These are phyloP conservation scores for Cladopsammia gracilis DNA, from an alignment of 64 coral and sea anemone species.

Conservation along the genomic window DNA sequence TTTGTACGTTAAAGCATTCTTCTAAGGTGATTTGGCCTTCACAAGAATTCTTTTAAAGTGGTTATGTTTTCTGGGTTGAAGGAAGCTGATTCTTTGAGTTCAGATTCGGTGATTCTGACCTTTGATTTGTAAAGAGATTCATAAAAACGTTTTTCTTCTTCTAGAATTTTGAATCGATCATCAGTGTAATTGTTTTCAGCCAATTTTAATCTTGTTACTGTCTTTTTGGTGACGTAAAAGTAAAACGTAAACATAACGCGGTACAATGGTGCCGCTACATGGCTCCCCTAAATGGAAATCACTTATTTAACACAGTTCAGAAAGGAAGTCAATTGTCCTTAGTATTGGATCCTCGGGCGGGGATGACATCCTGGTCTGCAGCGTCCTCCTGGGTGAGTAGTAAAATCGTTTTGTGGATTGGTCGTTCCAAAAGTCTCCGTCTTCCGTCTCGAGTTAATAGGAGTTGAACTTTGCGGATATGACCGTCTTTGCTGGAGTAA, in stretches of 20 bases:
- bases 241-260: background rate
- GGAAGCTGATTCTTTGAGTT: too few relatives aligned
- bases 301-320: background rate
- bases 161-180: too few relatives aligned
- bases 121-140: too few relatives aligned
- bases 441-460: background rate
- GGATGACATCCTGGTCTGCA: background rate
- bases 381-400: background rate
- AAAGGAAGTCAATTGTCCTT: background rate
- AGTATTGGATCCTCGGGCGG: background rate
- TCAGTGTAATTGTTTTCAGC: too few relatives aligned
- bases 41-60: too few relatives aligned
- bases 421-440: background rate
- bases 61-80: too few relatives aligned
- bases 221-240: background rate
- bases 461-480: background rate
- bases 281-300: constrained; percentile 11
- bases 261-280: background rate
- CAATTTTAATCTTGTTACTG: too few relatives aligned
- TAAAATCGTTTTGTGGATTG: background rate
- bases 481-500: background rate
- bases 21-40: too few relatives aligned
- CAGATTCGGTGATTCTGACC: too few relatives aligned
- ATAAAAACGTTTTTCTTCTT: too few relatives aligned
- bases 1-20: too few relatives aligned